Evolutionary conservation across 2,113 vertebrate species (phyloP), one percentile per base, ranked within the genome.

Genomic region (Ahaetulla prasina): DNA sequence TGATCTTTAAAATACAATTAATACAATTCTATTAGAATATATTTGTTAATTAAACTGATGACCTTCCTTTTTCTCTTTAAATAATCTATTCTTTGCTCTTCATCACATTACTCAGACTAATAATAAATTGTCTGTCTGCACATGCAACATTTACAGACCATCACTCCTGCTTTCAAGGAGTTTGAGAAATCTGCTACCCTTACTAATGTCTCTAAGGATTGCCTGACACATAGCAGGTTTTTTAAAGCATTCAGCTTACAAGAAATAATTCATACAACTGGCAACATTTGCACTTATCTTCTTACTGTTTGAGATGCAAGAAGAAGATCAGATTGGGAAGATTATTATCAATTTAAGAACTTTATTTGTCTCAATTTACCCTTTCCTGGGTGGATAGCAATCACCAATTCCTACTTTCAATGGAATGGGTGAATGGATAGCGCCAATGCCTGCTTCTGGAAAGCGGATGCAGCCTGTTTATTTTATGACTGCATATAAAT

Each of bases 51-150:
- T 94, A 96, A 95, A 96, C 97, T 97, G 97, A 95, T 94, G 96
- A 97, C 97, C 97, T 96, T 96, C 94, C 94, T 98, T 97, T 92
- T 97, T 98, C 97, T 96, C 98, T 98, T 96, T 98, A 97, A 98
- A 98, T 98, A 97, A 98, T 97, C 96, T 97, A 96, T 97, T 97
- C 97, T 97, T 97, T 97, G 98, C 97, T 97, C 97, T 96, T 97
- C 97, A 97, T 98, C 97, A 97, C 93, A 95, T 97, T 98, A 98
- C 98, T 98, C 98, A 97, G 97, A 95, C 97, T 98, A 98, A 98
- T 98, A 97, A 98, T 97, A 98, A 98, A 98, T 98, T 98, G 98
- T 96, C 97, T 97, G 98, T 98, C 98, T 97, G 95, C 95, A 96
- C 95, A 25, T 98, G 95, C 96, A 97, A 97, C 95, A 97, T 98